A percentile compares a stretch with the other conserved stretches of the same genome.
These are phyloP conservation scores for Chlamydotis undulata DNA, from an alignment of 2,113 vertebrate genomes.

Conservation along the genomic window DNA sequence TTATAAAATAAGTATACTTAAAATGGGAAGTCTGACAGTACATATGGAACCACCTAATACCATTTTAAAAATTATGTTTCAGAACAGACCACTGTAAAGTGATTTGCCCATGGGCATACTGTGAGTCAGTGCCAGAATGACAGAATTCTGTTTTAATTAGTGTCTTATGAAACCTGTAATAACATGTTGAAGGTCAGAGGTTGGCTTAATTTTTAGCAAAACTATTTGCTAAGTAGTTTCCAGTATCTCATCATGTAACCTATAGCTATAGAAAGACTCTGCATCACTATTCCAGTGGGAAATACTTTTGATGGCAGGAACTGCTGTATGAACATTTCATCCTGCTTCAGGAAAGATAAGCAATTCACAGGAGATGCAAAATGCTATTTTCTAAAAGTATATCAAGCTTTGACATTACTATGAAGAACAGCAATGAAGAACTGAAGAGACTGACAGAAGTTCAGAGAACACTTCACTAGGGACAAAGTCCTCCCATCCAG, in stretches of 20 bases:
- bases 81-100: neutral
- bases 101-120: neutral
- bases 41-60: neutral
- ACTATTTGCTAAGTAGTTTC: constrained; percentile 32
- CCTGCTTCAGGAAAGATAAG: constrained; percentile 61
- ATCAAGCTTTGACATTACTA: constrained; percentile 49
- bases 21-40: neutral
- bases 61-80: neutral
- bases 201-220: constrained; percentile 46
- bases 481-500: constrained; percentile 22
- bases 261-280: constrained; percentile 23
- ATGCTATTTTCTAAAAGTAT: constrained; percentile 50
- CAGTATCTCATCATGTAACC: neutral
- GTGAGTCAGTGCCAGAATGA: neutral
- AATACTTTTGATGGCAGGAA: constrained; percentile 50
- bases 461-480: constrained; percentile 32
- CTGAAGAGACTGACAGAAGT: constrained; percentile 32
- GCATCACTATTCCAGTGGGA: constrained; percentile 27
- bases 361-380: constrained; percentile 45
- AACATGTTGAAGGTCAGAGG: neutral
- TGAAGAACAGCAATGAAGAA: constrained; percentile 36
- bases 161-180: neutral
- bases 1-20: neutral
- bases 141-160: neutral
- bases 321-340: constrained; percentile 27